These are phyloP conservation scores for Fulmarus glacialis DNA, from an alignment of 2,113 vertebrate genomes.

Conservation along the genomic window DNA sequence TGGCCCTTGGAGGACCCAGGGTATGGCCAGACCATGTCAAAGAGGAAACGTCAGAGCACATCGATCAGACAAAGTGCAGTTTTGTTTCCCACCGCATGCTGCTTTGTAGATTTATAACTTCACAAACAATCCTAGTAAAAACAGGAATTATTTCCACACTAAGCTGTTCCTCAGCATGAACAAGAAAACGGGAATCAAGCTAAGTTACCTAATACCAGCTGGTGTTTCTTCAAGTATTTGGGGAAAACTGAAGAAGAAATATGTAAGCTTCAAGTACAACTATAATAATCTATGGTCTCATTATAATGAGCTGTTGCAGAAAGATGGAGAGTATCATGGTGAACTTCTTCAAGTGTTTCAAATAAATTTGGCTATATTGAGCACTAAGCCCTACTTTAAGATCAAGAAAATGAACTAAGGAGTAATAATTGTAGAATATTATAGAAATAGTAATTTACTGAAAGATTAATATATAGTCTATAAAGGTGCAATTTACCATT, in stretches of 20 bases:
- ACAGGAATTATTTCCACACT: constrained; percentile 3
- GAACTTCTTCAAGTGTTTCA: not conserved
- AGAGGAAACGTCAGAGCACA: not conserved
- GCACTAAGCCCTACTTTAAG: not conserved
- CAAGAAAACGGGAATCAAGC: not conserved
- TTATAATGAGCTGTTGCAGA: not conserved
- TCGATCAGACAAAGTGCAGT: not conserved
- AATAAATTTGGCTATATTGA: not conserved
- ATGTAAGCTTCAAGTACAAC: not conserved
- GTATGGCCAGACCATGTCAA: not conserved
- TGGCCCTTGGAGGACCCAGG: not conserved
- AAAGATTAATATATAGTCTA: not conserved
- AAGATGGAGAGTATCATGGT: not conserved
- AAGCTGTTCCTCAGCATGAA: not conserved
- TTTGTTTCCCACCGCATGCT: not conserved
- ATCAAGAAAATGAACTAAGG: not conserved
- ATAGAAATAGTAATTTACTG: not conserved
- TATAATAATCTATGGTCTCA: not conserved
- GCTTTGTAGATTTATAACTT: constrained; percentile 34
- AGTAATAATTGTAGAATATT: not conserved
- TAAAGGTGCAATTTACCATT: not conserved
- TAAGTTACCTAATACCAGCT: constrained; percentile 21
- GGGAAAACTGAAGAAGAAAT: constrained; percentile 19
- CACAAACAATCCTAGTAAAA: constrained; percentile 49
- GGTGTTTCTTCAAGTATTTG: not conserved